Evolutionary conservation across 2,888 invertebrate species (phyloP).

Genomic region (Neria commutata): DNA sequence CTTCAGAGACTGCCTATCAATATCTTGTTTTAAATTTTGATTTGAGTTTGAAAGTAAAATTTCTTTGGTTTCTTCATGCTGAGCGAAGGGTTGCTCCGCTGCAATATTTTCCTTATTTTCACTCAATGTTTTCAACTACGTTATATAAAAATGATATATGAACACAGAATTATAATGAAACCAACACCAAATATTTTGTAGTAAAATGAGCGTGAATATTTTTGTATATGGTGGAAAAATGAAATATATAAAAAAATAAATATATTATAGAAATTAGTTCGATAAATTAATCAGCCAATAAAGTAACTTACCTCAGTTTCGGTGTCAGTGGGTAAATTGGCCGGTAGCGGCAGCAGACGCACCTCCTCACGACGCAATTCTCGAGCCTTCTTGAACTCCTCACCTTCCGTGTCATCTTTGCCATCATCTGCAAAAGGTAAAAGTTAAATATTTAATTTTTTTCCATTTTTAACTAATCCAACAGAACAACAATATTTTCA

Average conservation of each 20-base stretch:
- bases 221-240: constrained; percentile 29
- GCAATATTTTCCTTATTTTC: constrained; percentile 46
- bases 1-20: constrained; percentile 26
- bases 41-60: not conserved
- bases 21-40: constrained; percentile 8
- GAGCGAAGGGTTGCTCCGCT: not conserved
- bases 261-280: constrained; percentile 38
- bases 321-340: constrained; percentile 69
- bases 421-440: constrained; percentile 61
- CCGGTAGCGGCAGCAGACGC: constrained; percentile 68
- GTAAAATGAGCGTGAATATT: constrained; percentile 22
- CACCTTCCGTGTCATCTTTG: constrained; percentile 76
- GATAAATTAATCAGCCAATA: not conserved
- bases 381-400: constrained; percentile 70
- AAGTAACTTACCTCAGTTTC: constrained; percentile 72
- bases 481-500: not conserved
- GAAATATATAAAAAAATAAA: constrained; percentile 41
- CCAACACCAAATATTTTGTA: constrained; percentile 46
- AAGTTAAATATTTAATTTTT: not conserved
- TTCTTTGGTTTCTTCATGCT: not conserved
- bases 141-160: constrained; percentile 30
- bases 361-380: constrained; percentile 74
- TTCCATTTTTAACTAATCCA: not conserved
- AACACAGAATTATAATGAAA: constrained; percentile 36
- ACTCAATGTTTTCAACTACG: not conserved